A percentile compares a stretch with the other conserved stretches of the same genome.
Evolutionary conservation across 2,113 vertebrate genomes (phyloP).

Genomic region (Dasyurus viverrinus): DNA sequence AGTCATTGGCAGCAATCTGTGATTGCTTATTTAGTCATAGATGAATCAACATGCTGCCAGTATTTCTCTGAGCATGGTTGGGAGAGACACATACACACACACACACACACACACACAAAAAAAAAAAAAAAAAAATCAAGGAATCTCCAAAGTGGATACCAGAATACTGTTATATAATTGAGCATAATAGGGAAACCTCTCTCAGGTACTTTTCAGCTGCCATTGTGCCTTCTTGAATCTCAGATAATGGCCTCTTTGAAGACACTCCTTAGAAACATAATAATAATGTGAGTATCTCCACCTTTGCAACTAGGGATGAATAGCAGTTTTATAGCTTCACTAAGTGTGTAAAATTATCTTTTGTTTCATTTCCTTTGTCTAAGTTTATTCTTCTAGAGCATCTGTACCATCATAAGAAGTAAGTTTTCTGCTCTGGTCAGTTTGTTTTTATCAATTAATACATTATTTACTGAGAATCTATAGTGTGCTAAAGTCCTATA

Average conservation of each 20-base stretch:
- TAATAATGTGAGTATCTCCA: not conserved
- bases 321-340: not conserved
- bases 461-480: not conserved
- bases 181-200: not conserved
- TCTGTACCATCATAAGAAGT: not conserved
- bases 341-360: not conserved
- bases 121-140: not conserved
- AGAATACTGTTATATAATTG: not conserved
- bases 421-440: not conserved
- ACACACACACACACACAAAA: too few relatives aligned
- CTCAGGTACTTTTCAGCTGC: not conserved
- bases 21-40: not conserved
- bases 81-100: not conserved
- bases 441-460: not conserved
- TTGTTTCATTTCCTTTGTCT: not conserved
- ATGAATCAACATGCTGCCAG: not conserved
- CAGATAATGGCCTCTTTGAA: not conserved
- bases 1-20: not conserved
- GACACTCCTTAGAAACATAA: not conserved
- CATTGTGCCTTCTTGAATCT: not conserved
- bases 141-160: not conserved
- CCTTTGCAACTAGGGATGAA: not conserved
- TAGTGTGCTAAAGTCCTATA: not conserved
- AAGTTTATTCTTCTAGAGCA: not conserved
- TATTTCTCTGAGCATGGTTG: not conserved